A percentile compares a stretch with the other conserved stretches of the same genome.
Conservation (phyloP, 2,113 vertebrate species). For the Suncus etruscus region DNA sequence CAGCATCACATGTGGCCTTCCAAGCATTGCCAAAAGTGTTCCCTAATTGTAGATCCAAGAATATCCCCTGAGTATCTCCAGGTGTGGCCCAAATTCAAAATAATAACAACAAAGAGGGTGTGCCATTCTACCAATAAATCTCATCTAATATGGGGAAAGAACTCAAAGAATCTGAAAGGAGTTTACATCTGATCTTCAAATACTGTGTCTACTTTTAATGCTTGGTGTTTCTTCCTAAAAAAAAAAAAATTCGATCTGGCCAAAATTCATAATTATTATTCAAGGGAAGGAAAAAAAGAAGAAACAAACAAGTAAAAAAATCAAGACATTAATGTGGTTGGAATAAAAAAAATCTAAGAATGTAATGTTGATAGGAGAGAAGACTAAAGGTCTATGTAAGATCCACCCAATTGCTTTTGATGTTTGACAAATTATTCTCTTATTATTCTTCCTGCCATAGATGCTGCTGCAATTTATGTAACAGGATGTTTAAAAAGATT, state of each 20-base stretch:
- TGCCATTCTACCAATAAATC: conserved; percentile 45
- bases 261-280: conserved; percentile 71
- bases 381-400: conserved; percentile 59
- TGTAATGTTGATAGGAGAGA: conserved; percentile 45
- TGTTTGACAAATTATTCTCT: conserved; percentile 77
- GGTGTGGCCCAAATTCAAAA: no score
- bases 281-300: conserved; percentile 39
- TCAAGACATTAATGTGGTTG: conserved; percentile 14
- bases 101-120: no score
- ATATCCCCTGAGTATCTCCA: no score
- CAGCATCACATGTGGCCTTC: no score
- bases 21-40: no score
- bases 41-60: no score
- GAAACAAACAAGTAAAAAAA: conserved; percentile 53
- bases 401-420: conserved; percentile 75
- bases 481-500: conserved; percentile 84
- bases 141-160: conserved; percentile 42
- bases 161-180: conserved; percentile 55
- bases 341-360: conserved; percentile 35
- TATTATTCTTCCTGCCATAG: conserved; percentile 79
- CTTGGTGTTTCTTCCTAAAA: conserved; percentile 41
- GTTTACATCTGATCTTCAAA: conserved; percentile 53
- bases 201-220: conserved; percentile 59
- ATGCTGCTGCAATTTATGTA: conserved; percentile 72
- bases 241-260: conserved; percentile 68